phyloP scores from a whole-genome alignment of 1,140 invertebrate species.

The Bilobella aurantiaca region DNA sequence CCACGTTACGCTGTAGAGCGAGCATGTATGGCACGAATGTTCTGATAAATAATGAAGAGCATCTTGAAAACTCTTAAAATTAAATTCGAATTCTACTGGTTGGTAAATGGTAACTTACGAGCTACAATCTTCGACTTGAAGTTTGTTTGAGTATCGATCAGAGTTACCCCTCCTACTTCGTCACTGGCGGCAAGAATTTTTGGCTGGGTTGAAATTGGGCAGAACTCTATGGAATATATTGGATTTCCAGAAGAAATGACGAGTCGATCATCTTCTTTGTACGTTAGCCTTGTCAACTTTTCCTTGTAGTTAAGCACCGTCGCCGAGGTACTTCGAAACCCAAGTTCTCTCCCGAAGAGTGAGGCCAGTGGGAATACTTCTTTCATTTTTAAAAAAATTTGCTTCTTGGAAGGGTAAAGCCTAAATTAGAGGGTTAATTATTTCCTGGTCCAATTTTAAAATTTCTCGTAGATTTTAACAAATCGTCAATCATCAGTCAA shows the following conservation, averaged over 20 bases:
- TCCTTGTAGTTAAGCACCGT: background rate
- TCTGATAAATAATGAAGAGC: conserved; percentile 7
- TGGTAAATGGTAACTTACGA: background rate
- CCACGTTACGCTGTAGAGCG: conserved; percentile 1
- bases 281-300: background rate
- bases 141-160: conserved; percentile 1
- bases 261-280: background rate
- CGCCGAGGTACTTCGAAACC: background rate
- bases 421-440: no score
- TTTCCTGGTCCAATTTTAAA: no score
- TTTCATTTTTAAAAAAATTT: background rate
- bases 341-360: background rate
- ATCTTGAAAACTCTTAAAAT: background rate
- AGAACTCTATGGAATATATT: conserved; percentile 10
- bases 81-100: background rate
- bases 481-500: no score
- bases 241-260: background rate
- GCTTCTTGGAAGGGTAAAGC: no score
- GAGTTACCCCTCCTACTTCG: background rate
- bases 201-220: background rate
- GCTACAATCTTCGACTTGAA: background rate
- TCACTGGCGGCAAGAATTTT: background rate
- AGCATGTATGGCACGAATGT: background rate
- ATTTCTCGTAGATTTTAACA: no score
- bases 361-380: background rate